A percentile compares a stretch with the other conserved stretches of the same genome.
These are phyloP conservation scores for Montipora foliosa DNA, from an alignment of 64 coral and sea anemone species.

Conservation along the genomic window DNA sequence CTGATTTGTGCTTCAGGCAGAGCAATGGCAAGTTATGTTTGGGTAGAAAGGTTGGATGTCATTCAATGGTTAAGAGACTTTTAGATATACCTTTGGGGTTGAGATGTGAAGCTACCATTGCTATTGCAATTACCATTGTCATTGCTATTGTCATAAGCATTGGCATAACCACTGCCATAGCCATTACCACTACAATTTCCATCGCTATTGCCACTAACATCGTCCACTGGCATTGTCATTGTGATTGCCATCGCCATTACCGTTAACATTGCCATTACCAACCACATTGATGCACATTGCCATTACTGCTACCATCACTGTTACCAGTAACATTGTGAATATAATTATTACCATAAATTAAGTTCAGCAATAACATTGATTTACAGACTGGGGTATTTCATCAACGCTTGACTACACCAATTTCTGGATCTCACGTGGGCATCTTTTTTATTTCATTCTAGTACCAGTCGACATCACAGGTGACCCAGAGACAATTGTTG, in stretches of 20 bases:
- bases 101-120: neutral
- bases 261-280: neutral
- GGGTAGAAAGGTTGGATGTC: too few species aligned
- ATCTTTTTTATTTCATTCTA: neutral
- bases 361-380: neutral
- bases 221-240: neutral
- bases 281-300: neutral
- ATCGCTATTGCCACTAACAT: neutral
- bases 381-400: neutral
- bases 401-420: neutral
- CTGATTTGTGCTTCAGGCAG: neutral
- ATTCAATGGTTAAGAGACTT: too few species aligned
- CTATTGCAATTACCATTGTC: neutral
- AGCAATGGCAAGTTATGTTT: too few species aligned
- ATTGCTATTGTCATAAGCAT: neutral
- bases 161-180: neutral
- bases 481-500: neutral
- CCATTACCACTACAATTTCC: neutral
- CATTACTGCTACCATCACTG: neutral
- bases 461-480: neutral
- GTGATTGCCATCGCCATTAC: neutral
- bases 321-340: neutral
- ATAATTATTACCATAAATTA: slow-evolving; percentile 9
- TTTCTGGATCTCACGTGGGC: neutral
- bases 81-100: neutral